These are phyloP conservation scores for Maylandia zebra DNA, from an alignment of 2,113 vertebrate species.

Conservation along the genomic window DNA sequence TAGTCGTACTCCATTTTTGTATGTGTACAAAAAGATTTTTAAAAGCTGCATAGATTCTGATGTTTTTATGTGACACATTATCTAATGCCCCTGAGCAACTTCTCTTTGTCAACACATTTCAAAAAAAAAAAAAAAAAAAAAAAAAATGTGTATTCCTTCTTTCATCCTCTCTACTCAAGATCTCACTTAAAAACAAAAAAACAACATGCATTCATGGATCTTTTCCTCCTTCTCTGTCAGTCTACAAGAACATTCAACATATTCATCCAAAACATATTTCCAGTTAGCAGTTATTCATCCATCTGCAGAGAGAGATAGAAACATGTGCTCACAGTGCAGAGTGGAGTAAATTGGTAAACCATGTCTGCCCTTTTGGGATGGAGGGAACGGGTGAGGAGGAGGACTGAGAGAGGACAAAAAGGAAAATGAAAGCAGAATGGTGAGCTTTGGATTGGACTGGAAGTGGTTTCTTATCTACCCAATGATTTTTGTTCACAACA, in stretches of 20 bases:
- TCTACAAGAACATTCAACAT: neutral
- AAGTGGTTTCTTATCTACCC: neutral
- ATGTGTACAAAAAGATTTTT: neutral
- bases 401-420: neutral
- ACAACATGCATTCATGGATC: neutral
- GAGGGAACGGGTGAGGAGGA: neutral
- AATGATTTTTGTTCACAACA: neutral
- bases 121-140: conserved; percentile 19
- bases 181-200: neutral
- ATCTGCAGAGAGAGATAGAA: neutral
- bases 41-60: neutral
- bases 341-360: conserved; percentile 5
- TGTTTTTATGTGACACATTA: neutral
- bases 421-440: neutral
- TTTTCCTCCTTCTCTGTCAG: neutral
- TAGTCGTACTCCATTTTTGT: neutral
- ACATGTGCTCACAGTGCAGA: neutral
- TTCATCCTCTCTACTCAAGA: neutral
- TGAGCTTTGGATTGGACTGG: neutral
- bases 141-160: neutral
- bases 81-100: neutral
- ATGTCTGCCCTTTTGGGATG: neutral
- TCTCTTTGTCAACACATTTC: neutral
- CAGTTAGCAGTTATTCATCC: neutral
- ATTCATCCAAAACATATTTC: neutral